A percentile compares a stretch with the other conserved stretches of the same genome.
Evolutionary conservation across 2,113 vertebrate species (phyloP).

Genomic region (Dendrocopos noguchii): DNA sequence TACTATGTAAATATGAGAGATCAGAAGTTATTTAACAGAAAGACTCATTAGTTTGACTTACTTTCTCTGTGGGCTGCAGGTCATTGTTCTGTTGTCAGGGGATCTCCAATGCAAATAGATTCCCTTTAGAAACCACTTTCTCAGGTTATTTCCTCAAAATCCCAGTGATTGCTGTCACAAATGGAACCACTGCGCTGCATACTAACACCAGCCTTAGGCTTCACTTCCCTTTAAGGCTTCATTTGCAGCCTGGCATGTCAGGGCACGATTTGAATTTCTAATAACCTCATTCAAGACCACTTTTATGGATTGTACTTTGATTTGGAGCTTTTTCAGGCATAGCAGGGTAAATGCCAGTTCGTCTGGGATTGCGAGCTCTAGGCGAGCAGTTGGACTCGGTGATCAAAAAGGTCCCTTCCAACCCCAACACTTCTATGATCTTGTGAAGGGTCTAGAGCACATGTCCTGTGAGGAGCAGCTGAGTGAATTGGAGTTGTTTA

Average conservation of each 20-base stretch:
- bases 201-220: background rate
- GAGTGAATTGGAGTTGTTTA: no score
- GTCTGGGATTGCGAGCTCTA: no score
- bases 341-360: background rate
- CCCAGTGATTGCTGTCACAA: background rate
- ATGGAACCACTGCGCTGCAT: background rate
- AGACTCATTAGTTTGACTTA: background rate
- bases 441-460: no score
- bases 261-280: background rate
- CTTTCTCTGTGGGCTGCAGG: background rate
- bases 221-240: background rate
- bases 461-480: no score
- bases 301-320: conserved; percentile 36
- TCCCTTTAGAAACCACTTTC: background rate
- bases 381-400: no score
- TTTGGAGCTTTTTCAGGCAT: conserved; percentile 21
- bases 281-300: background rate
- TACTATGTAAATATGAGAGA: no score
- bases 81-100: background rate
- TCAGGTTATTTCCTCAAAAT: background rate
- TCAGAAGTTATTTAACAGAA: background rate
- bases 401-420: no score
- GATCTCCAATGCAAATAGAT: background rate
- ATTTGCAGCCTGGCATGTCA: background rate
- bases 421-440: no score